Conservation (phyloP, 2,888 invertebrate genomes). For the Pantelozetes paolii region DNA sequence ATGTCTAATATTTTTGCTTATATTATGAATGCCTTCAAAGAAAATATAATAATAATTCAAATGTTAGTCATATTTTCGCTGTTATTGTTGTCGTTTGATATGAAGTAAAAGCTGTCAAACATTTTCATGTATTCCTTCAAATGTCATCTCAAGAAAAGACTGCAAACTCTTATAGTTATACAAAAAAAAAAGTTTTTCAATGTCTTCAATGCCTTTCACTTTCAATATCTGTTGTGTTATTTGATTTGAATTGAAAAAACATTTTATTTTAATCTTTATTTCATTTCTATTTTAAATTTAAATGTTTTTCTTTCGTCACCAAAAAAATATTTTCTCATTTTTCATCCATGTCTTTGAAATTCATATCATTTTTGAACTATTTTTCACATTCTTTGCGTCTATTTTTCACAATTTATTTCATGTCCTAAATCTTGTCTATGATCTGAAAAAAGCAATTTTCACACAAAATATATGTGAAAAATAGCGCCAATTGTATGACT, state of each 20-base stretch:
- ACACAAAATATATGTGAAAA: background rate
- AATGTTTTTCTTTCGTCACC: background rate
- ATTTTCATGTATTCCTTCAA: background rate
- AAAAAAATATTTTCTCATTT: background rate
- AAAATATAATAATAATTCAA: background rate
- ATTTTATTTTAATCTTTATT: background rate
- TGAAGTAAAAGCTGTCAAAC: constrained; percentile 2
- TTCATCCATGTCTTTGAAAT: background rate
- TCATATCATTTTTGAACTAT: background rate
- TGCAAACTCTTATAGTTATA: background rate
- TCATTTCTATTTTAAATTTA: background rate
- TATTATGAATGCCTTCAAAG: background rate
- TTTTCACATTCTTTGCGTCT: background rate
- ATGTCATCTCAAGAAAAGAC: background rate
- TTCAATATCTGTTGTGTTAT: no score
- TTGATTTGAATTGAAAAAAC: background rate
- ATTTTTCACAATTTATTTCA: background rate
- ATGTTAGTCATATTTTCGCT: background rate
- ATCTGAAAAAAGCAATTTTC: constrained; percentile 7
- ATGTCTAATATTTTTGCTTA: background rate
- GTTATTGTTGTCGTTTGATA: background rate
- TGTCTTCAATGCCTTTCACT: background rate
- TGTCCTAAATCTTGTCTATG: background rate
- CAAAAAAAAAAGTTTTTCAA: no score
- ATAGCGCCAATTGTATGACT: background rate